phyloP scores from a whole-genome alignment of 2,113 vertebrate genomes.

The Poeciliopsis occidentalis region DNA sequence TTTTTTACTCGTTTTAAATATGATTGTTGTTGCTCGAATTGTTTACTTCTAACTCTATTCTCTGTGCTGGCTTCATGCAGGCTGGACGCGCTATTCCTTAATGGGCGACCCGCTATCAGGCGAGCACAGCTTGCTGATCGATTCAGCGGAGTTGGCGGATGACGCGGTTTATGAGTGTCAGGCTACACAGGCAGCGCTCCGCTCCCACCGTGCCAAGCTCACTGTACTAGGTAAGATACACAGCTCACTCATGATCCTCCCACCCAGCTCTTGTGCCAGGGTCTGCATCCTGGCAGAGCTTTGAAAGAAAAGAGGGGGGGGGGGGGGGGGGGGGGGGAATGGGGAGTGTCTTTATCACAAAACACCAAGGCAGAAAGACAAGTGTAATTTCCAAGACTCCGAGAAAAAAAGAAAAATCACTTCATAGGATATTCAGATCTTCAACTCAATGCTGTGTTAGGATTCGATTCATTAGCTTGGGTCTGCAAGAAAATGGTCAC shows the following conservation, averaged over 20 bases:
- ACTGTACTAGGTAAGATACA: conserved; percentile 86
- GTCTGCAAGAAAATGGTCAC: not conserved
- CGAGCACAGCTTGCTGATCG: conserved; percentile 90
- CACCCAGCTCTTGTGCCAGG: conserved; percentile 51
- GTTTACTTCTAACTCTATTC: conserved; percentile 59
- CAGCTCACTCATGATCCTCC: conserved; percentile 67
- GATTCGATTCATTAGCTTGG: not conserved
- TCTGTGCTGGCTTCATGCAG: conserved; percentile 73
- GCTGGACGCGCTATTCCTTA: conserved; percentile 90
- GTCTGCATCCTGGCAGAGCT: conserved; percentile 45
- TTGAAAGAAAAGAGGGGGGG: conserved; percentile 16
- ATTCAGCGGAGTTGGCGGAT: conserved; percentile 85
- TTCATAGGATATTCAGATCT: conserved; percentile 7
- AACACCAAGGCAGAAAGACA: conserved; percentile 17
- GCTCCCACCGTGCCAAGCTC: conserved; percentile 87
- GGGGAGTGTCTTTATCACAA: conserved; percentile 57
- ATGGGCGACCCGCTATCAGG: conserved; percentile 84
- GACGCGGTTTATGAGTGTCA: conserved; percentile 92
- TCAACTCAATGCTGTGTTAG: not conserved
- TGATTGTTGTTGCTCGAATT: conserved; percentile 59
- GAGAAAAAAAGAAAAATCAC: conserved; percentile 5
- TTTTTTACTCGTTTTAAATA: conserved; percentile 58
- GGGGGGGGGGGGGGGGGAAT: not conserved
- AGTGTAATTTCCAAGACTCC: not conserved
- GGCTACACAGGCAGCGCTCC: conserved; percentile 88